These are phyloP conservation scores for Luperina nickerlii DNA, from an alignment of 2,888 invertebrate species.

Conservation along the genomic window DNA sequence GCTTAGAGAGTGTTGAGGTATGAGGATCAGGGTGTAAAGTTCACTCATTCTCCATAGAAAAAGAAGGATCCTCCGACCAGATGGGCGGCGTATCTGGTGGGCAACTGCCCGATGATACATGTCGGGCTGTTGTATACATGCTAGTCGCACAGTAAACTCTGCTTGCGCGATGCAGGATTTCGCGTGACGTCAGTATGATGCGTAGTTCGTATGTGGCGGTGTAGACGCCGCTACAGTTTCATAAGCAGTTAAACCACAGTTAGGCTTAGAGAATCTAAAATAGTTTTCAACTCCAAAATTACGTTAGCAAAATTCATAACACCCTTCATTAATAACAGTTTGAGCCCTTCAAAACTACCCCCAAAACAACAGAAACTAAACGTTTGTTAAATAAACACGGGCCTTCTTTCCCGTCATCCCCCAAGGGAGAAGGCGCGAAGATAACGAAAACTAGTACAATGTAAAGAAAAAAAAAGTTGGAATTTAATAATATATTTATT, in stretches of 20 bases:
- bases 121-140: too few relatives aligned
- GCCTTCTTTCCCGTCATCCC: slow-evolving; percentile 11
- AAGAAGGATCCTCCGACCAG: too few relatives aligned
- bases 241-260: neutral
- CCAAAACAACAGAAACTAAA: slow-evolving; percentile 18
- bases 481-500: slow-evolving; percentile 60
- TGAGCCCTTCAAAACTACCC: slow-evolving; percentile 32
- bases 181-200: too few relatives aligned
- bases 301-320: neutral
- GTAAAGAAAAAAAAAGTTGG: slow-evolving; percentile 22
- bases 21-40: too few relatives aligned
- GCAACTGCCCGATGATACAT: too few relatives aligned
- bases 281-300: neutral
- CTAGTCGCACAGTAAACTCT: too few relatives aligned
- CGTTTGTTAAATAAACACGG: slow-evolving; percentile 30
- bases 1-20: too few relatives aligned
- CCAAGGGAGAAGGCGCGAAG: slow-evolving; percentile 11
- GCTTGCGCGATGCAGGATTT: too few relatives aligned
- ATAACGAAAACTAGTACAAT: slow-evolving; percentile 31
- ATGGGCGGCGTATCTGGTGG: too few relatives aligned
- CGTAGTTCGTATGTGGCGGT: too few relatives aligned
- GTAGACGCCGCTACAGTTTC: too few relatives aligned
- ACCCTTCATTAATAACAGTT: slow-evolving; percentile 11
- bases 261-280: neutral
- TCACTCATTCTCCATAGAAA: too few relatives aligned